These are phyloP conservation scores for Nipponacmea schrenckii DNA, from an alignment of 2,888 invertebrate species.

Conservation along the genomic window DNA sequence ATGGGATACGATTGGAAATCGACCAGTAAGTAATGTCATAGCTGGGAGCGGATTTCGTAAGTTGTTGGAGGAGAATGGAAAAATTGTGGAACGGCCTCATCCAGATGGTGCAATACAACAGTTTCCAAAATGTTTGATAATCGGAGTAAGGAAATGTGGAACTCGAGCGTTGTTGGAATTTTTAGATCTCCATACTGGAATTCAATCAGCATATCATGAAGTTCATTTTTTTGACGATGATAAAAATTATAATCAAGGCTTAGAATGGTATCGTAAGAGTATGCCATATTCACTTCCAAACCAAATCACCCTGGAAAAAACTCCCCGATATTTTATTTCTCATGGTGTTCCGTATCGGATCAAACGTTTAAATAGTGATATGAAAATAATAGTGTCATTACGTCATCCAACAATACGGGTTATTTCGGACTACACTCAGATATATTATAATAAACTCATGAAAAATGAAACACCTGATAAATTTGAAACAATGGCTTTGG, in stretches of 20 bases:
- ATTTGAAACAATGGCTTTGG: slow-evolving; percentile 68
- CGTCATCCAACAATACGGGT: slow-evolving; percentile 95
- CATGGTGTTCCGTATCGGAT: slow-evolving; percentile 94
- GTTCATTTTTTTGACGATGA: slow-evolving; percentile 96
- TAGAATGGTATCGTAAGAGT: slow-evolving; percentile 88
- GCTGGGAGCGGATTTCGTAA: slow-evolving; percentile 33
- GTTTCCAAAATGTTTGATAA: slow-evolving; percentile 68
- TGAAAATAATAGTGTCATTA: slow-evolving; percentile 89
- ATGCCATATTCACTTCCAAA: slow-evolving; percentile 93
- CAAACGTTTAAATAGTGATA: slow-evolving; percentile 90
- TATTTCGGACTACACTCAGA: slow-evolving; percentile 95
- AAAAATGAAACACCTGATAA: slow-evolving; percentile 56
- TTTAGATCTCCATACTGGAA: slow-evolving; percentile 72
- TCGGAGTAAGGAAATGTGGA: slow-evolving; percentile 69
- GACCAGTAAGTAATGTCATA: slow-evolving; percentile 26
- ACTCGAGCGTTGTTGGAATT: slow-evolving; percentile 69
- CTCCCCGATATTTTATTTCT: slow-evolving; percentile 96
- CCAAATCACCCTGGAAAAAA: slow-evolving; percentile 96
- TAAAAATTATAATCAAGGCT: slow-evolving; percentile 84
- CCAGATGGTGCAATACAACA: slow-evolving; percentile 44
- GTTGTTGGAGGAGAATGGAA: slow-evolving; percentile 38
- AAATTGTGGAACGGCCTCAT: slow-evolving; percentile 30
- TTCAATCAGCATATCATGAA: slow-evolving; percentile 93
- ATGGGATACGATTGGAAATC: slow-evolving; percentile 33
- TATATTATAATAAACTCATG: slow-evolving; percentile 74